A percentile compares a stretch with the other conserved stretches of the same genome.
phyloP scores from a whole-genome alignment of 2,888 invertebrate genomes.

The Plagiodera versicolora region DNA sequence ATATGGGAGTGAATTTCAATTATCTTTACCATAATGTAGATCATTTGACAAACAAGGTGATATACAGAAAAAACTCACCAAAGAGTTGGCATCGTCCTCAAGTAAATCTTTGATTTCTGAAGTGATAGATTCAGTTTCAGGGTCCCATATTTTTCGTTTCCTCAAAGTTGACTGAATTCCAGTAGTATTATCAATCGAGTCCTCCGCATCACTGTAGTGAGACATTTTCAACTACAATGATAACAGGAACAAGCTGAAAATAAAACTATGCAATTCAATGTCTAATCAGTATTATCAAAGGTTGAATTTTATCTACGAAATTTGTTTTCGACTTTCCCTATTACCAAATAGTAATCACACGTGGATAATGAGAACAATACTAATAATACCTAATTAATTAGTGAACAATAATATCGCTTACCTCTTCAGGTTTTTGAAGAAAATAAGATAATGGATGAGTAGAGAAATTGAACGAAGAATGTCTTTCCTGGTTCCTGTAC shows the following conservation, averaged over 20 bases:
- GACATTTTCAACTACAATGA: slow-evolving; percentile 42
- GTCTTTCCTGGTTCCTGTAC: background rate
- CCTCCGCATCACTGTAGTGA: slow-evolving; percentile 55
- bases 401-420: background rate
- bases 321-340: background rate
- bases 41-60: too few species aligned
- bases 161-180: slow-evolving; percentile 45
- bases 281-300: background rate
- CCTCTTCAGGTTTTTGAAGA: background rate
- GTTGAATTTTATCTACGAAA: background rate
- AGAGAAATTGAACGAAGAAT: background rate
- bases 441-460: background rate
- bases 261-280: too few species aligned
- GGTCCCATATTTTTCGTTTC: slow-evolving; percentile 53
- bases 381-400: too few species aligned
- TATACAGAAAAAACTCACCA: slow-evolving; percentile 45
- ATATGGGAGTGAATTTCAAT: too few species aligned
- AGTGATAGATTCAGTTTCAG: slow-evolving; percentile 53
- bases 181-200: slow-evolving; percentile 47
- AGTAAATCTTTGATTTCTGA: slow-evolving; percentile 57
- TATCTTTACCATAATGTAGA: too few species aligned
- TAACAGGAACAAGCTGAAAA: background rate
- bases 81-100: slow-evolving; percentile 54
- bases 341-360: too few species aligned
- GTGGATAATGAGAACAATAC: too few species aligned